Base-by-base conservation (phyloP, 2,797 vertebrate species). In the Micromesistius poutassou region DNA sequence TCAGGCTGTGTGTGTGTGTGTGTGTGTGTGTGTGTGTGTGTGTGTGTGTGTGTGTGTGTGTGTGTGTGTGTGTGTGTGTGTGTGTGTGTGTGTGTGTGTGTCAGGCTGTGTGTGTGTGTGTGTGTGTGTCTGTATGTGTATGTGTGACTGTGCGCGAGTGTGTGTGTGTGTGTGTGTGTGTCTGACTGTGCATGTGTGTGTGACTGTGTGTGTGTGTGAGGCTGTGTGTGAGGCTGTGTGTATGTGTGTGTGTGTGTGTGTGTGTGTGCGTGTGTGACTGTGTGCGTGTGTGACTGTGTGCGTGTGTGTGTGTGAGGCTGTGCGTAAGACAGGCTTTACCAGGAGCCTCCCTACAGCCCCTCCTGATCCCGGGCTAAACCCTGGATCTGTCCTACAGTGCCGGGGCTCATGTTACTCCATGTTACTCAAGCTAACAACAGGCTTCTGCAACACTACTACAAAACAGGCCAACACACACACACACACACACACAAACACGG, bases 301-400 rank as follows among this genome's bases (percentile, higher is more conserved):
- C 16, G 12, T 76, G 30, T 79, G 72, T 38, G 62, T 72, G 74
- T 72, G 75, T 35, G 73, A 46, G 73, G 30, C 28, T 71, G 81
- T 46, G 76, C 46, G 81, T 74, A 35, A 19, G 28, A 73, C 73
- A 76, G 78, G 79, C 74, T 82, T 19, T 19, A 55, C 33, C 70
- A 30, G 80, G 1, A 79, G 80, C 81, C 87, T 81, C 84, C 77
- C 85, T 84, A 83, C 81, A 75, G 79, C 80, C 77, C 79, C 76
- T 14, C 79, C 84, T 89, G 81, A 90, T 89, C 85, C 85, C 35
- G 30, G 79, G 83, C 79, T 88, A 88, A 91, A 90, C 89, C 87
- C 84, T 82, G 84, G 89, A 91, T 91, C 89, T 89, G 77, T 73
- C 76, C 83, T 72, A 74, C 71, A 79, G 83, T 87, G 80, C 84